Evolutionary conservation across 2,888 invertebrate species (phyloP), one percentile per base, ranked within the genome.

Genomic region (Aphelenchoides bicaudatus): DNA sequence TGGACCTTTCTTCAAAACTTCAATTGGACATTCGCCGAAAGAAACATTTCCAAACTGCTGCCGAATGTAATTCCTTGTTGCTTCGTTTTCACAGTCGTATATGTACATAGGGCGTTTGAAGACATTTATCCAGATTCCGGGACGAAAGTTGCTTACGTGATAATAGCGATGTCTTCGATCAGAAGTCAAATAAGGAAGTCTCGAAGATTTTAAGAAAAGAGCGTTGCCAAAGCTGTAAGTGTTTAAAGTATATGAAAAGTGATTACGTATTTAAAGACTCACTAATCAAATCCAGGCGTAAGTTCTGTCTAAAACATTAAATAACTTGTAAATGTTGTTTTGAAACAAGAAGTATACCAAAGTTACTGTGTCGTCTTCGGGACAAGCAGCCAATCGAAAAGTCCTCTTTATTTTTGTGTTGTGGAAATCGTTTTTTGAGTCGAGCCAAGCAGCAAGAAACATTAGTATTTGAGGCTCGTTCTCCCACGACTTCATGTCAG

Each of bases 81-180:
- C 34, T 39, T 67, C 49, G 23, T 51, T 54, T 21, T 68, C 63
- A 16, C 53, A 53, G 16, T 67, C 63, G 34, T 65, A 63, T 28
- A 63, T 63, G 37, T 51, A 63, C 63, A 63, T 63, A 5, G 63
- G 63, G 10, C 63, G 59, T 5, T 60, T 49, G 43, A 37, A 62
- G 25, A 62, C 66, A 4, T 62, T 66, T 16, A 62, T 62, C 62
- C 62, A 62, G n/a, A 67, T 55, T n/a, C 62, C 62, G 1, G 62
- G 62, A 10, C 61, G 47, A 19, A 62, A 39, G 47, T 67, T 60
- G 47, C 21, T 34, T 16, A 43, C 53, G 3, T 66, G 50, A 23
- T 62, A 62, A 43, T 43, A 34, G 13, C 54, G 50, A 28, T 25
- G 50, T 2, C 38, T 21, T 4, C 66, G 43, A 31, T 67, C 62